Base-by-base conservation (phyloP, 2,888 invertebrate species). In the Dione juno region DNA sequence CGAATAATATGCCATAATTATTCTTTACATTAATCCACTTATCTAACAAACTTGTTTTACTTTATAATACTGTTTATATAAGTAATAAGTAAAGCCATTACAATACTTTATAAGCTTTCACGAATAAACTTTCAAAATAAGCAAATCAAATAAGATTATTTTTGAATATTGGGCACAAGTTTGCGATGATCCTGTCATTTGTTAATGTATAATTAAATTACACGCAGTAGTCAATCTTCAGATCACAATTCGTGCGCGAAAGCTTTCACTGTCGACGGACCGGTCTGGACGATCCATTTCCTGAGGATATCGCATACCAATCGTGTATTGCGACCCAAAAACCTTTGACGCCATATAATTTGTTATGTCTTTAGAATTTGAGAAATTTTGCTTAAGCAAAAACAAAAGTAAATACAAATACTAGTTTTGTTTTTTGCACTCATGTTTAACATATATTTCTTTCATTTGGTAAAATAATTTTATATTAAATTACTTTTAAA, bases 201-300 rank as follows among this genome's bases (percentile, higher is more conserved):
- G 66, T 41, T 41, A 53, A 66, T 40, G 45, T 45, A 58, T 66
- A 58, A 69, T 66, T 61, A 61, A 72, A 69, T 58, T 35, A 57
- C 11, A 61, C 40, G 37, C 43, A 52, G 67, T 58, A 73, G 64
- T 65, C 61, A 45, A 64, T 66, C 67, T 68, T 73, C 69, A 71
- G 37, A 71, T 69, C 68, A 68, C 69, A 72, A 66, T 71, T 67
- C 67, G 69, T 53, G 72, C 74, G 74, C 75, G 67, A 58, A 73
- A 77, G 82, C 86, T 86, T 87, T 87, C 87, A 86, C 87, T 87
- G 81, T 86, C 82, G 58, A 68, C 69, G 72, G 78, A 81, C 81
- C 80, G 81, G 81, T 80, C 78, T 70, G 74, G 75, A 76, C 77
- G 77, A 78, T 77, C 78, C 77, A 79, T 80, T 81, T 84, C 82